These are phyloP conservation scores for Engystomops pustulosus DNA, from an alignment of 2,113 vertebrate species.

Conservation along the genomic window DNA sequence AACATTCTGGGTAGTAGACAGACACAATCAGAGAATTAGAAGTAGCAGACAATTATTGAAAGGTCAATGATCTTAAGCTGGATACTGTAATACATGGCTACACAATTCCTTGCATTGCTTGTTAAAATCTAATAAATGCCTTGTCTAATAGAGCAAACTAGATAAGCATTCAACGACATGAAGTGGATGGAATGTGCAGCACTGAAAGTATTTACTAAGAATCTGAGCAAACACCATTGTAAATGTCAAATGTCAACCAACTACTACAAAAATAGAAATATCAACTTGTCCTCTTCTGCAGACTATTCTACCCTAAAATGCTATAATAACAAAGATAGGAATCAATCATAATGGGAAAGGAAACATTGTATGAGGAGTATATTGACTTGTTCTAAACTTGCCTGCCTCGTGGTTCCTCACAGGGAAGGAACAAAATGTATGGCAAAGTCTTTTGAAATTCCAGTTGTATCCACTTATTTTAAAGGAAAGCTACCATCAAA, in stretches of 20 bases:
- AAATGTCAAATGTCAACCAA: conserved; percentile 13
- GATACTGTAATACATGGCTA: conserved; percentile 4
- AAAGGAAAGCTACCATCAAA: too few species aligned
- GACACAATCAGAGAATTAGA: conserved; percentile 27
- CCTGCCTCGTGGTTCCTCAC: too few species aligned
- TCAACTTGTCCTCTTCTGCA: not conserved
- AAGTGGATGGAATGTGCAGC: not conserved
- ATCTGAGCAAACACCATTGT: not conserved
- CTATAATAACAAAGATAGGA: not conserved
- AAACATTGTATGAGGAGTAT: too few species aligned
- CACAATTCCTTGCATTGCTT: not conserved
- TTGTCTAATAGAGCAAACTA: conserved; percentile 15
- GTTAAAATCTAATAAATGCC: conserved; percentile 24
- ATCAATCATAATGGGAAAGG: too few species aligned
- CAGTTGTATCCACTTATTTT: too few species aligned
- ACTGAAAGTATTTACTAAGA: not conserved
- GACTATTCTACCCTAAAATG: not conserved
- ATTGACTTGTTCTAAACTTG: too few species aligned
- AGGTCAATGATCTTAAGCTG: conserved; percentile 25
- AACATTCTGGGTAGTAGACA: not conserved
- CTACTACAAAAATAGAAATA: not conserved
- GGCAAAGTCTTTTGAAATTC: too few species aligned
- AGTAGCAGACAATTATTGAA: conserved; percentile 30
- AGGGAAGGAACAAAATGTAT: too few species aligned
- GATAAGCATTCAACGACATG: conserved; percentile 11